phyloP scores from a whole-genome alignment of 2,888 invertebrate species.

The Ptychoptera albimana region DNA sequence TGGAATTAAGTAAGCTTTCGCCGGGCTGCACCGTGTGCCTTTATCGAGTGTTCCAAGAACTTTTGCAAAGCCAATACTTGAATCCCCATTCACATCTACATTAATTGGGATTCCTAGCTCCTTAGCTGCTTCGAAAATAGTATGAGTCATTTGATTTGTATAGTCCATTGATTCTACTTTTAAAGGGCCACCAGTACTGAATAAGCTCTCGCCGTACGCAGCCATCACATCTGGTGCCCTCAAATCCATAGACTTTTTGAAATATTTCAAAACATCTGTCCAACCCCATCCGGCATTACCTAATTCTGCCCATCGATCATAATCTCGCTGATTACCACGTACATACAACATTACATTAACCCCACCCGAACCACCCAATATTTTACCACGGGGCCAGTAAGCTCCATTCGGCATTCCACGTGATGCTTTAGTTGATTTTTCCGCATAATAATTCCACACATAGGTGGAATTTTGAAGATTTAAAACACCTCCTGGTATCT shows the following conservation, averaged over 20 bases:
- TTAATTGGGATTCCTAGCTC: constrained; percentile 32
- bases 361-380: constrained; percentile 5
- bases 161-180: constrained; percentile 28
- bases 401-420: constrained; percentile 15
- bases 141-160: constrained; percentile 20
- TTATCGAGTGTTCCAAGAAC: constrained; percentile 35
- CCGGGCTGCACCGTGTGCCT: constrained; percentile 57
- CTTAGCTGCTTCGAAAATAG: constrained; percentile 29
- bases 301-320: constrained; percentile 40
- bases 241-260: constrained; percentile 69
- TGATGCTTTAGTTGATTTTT: constrained; percentile 16
- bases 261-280: constrained; percentile 61
- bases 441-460: constrained; percentile 20
- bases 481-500: too few relatives aligned
- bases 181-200: constrained; percentile 33
- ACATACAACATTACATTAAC: constrained; percentile 50
- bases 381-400: constrained; percentile 13
- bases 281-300: constrained; percentile 55
- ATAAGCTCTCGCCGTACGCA: constrained; percentile 14
- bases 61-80: constrained; percentile 34
- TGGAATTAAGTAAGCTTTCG: constrained; percentile 48
- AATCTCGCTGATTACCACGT: constrained; percentile 45
- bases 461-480: neutral
- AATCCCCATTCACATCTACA: constrained; percentile 24
- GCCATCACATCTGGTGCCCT: constrained; percentile 14